A percentile compares a stretch with the other conserved stretches of the same genome.
These are phyloP conservation scores for Elephas maximus DNA, from an alignment of 2,113 vertebrate species.

Conservation along the genomic window DNA sequence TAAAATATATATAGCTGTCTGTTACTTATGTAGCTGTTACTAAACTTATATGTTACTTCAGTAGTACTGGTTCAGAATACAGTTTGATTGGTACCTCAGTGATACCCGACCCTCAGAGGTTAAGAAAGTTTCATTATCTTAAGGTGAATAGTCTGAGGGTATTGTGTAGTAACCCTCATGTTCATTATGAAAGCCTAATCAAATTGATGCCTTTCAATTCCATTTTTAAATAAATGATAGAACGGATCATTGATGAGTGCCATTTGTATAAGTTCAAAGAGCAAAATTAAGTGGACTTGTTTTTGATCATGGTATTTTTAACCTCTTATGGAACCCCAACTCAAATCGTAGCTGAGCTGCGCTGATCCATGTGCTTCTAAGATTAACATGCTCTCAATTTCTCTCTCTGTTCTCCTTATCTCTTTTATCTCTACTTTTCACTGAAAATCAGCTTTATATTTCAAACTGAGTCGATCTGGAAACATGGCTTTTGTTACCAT, in stretches of 20 bases:
- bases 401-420: neutral
- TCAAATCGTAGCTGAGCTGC: neutral
- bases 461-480: neutral
- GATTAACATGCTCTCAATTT: neutral
- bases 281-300: neutral
- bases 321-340: neutral
- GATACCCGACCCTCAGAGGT: neutral
- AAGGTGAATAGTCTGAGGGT: neutral
- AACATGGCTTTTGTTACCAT: neutral
- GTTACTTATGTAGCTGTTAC: too few relatives aligned
- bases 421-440: neutral
- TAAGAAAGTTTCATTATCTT: neutral
- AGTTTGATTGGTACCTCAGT: neutral
- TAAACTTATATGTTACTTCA: too few relatives aligned
- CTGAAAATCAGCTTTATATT: neutral
- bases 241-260: neutral
- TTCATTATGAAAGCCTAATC: neutral
- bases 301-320: neutral
- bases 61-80: neutral
- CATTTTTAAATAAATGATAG: neutral
- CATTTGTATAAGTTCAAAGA: neutral
- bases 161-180: neutral
- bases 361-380: neutral
- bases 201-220: neutral
- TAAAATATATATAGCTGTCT: neutral